Conservation (phyloP, 2,888 invertebrate genomes). For the Gnatocerus cornutus region DNA sequence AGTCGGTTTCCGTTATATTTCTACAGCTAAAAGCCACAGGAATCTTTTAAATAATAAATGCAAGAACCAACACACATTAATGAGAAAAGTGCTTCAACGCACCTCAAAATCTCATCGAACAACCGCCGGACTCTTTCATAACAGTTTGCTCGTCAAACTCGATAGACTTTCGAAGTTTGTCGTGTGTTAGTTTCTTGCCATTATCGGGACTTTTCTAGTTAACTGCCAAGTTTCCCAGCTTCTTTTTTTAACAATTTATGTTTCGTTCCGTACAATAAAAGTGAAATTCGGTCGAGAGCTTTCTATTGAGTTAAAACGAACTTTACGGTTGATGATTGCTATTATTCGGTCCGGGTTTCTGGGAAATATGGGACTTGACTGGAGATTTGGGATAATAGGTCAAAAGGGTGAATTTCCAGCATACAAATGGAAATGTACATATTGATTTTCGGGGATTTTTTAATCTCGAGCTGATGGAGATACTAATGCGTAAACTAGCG, state of each 20-base stretch:
- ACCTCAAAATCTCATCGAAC: no score
- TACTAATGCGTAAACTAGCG: no score
- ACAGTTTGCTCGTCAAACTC: no score
- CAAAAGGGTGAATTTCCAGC: background rate
- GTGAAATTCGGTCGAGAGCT: background rate
- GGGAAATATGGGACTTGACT: background rate
- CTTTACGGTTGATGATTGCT: constrained; percentile 8
- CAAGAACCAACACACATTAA: no score
- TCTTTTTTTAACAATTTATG: background rate
- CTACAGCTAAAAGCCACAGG: no score
- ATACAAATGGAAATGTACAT: background rate
- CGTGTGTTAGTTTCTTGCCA: background rate
- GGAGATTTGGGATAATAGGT: background rate
- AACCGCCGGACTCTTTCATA: no score
- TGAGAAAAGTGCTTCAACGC: no score
- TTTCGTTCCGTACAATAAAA: background rate
- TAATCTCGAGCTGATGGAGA: no score
- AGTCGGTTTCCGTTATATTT: no score
- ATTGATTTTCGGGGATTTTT: background rate
- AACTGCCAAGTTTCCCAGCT: background rate
- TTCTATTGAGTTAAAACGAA: background rate
- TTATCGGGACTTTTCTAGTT: constrained; percentile 2
- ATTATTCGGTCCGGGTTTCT: background rate
- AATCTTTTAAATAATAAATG: no score
- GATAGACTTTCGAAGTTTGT: background rate